Conservation (phyloP, 1,140 invertebrate species). For the Teleopsis dalmanni region DNA sequence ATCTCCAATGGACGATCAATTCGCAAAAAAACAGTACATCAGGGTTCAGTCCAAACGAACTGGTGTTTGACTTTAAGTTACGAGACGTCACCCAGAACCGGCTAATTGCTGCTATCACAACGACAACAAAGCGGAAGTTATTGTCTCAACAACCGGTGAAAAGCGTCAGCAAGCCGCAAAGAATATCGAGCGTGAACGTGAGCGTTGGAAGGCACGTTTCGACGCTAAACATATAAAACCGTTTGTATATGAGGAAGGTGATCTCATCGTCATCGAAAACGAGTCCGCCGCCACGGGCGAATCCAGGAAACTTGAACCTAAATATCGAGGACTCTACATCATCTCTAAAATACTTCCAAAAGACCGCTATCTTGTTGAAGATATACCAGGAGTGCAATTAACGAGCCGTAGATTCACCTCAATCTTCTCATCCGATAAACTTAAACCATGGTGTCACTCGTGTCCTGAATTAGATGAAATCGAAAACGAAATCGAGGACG, state of each 20-base stretch:
- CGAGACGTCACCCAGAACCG: background rate
- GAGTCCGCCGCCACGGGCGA: no score
- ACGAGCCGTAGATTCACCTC: conserved; percentile 2
- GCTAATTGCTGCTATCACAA: background rate
- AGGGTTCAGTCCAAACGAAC: background rate
- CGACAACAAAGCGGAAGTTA: background rate
- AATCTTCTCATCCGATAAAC: conserved; percentile 8
- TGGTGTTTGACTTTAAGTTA: background rate
- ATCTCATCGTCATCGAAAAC: no score
- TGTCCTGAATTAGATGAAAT: conserved; percentile 8
- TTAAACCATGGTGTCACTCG: conserved; percentile 13
- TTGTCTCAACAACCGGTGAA: no score
- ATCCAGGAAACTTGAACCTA: no score
- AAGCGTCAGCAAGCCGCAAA: no score
- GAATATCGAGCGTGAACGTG: no score
- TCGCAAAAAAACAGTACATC: conserved; percentile 1
- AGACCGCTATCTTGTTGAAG: conserved; percentile 16
- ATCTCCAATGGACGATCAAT: conserved; percentile 8
- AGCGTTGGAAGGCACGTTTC: no score
- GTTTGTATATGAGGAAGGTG: no score
- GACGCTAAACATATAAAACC: no score
- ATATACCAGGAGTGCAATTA: conserved; percentile 9
- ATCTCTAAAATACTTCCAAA: conserved; percentile 6
- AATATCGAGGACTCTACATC: no score
- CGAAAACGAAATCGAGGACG: background rate